Evolutionary conservation across 2,888 invertebrate species (phyloP), one percentile per base, ranked within the genome.

Genomic region (Athetis lepigone): DNA sequence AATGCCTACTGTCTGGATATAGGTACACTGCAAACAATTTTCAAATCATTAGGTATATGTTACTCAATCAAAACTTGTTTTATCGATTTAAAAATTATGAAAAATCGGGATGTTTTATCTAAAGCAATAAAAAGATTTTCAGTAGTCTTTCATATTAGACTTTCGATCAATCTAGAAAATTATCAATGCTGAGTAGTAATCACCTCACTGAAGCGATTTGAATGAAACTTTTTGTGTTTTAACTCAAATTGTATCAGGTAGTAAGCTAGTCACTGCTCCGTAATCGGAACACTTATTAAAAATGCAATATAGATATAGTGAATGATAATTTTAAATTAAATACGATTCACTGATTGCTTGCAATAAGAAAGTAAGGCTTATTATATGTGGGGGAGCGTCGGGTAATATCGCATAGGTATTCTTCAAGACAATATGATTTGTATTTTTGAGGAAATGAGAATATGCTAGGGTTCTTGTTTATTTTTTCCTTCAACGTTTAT

Each of bases 341-440:
- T 23, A 27, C 45, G 18, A 42, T 33, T 59, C 61, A 74, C 61
- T 33, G 39, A 13, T 62, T 63, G 52, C 58, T 74, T 67, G 29
- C 49, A 45, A 19, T 57, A 33, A 42, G 2, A 29, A 16, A 36
- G 6, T 62, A 55, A 43, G 50, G 50, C 21, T 33, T 33, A 33
- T 51, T 60, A 18, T 11, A 7, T 45, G 46, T 43, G 64, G 74
- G 47, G 79, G 79, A 67, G 73, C 65, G 76, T 62, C 21, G 61
- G 69, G 69, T 64, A 40, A 37, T 52, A 54, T 65, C 29, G 46
- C 60, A 47, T 49, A 71, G 64, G 75, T 81, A 81, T 79, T 79
- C 72, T 80, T 46, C 77, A 79, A 77, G 84, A 84, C 84, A 84
- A 84, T 85, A 83, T 65, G 67, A 67, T 54, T 37, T 63, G 79